Evolutionary conservation across 2,888 invertebrate species (phyloP), one percentile per base, ranked within the genome.

Genomic region (Dilophus febrilis): DNA sequence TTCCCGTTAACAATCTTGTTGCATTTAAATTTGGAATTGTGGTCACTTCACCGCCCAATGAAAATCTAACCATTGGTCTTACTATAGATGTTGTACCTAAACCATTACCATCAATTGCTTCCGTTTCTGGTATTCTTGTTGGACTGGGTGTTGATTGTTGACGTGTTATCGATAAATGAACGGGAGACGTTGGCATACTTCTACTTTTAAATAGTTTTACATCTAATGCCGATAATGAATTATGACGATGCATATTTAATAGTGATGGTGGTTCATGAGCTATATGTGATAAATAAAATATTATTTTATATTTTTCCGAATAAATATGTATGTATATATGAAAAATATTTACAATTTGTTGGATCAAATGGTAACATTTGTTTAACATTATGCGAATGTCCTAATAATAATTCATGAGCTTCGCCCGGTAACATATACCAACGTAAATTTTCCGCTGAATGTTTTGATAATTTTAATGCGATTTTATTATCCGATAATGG

Each of bases 351-450:
- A 33, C 41, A 72, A 30, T 68, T 66, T 30, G 69, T 64, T 1
- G 82, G 82, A 54, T 77, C 75, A 53, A 82, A 82, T 42, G 82
- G 82, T 47, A 80, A 77, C 47, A 72, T 71, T 42, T 81, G 79
- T 60, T 81, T 81, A 8, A 82, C 80, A 52, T 79, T 81, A 41
- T 72, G 77, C 31, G 79, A 79, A 50, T 75, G 72, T 16, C 80
- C 80, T 2, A 80, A 64, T 2, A 83, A 61, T 28, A 83, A 67
- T 47, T 77, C 74, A 52, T 83, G 79, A 1, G 87, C 87, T 65
- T 91, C 90, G 53, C 80, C 79, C 1, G 88, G 88, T 38, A 90
- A 59, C 71, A 90, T 77, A 61, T 87, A 91, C 90, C 90, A 91
- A 44, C 87, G 69, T 12, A 88, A 64, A 40, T 71, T 68, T 47